phyloP scores from a whole-genome alignment of 2,113 vertebrate species.

The Gobio gobio region DNA sequence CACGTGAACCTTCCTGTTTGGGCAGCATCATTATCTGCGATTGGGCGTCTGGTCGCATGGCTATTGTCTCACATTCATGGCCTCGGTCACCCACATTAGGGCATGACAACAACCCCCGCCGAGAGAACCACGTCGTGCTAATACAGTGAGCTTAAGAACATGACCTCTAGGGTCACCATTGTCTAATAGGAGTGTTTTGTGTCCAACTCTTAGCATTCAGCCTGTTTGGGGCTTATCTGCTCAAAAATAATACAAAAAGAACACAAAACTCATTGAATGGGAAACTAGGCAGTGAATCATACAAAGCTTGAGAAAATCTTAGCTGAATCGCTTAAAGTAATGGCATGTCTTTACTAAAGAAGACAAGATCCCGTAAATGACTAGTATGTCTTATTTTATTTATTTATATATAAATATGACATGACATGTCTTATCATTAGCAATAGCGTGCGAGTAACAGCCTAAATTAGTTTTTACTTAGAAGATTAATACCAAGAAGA shows the following conservation, averaged over 20 bases:
- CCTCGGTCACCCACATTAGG: conserved; percentile 56
- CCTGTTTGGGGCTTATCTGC: conserved; percentile 13
- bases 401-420: no score
- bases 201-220: conserved; percentile 11
- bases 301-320: conserved; percentile 6
- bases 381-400: background rate
- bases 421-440: no score
- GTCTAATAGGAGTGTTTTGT: conserved; percentile 48
- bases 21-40: conserved; percentile 63
- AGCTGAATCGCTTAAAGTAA: background rate
- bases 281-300: background rate
- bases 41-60: conserved; percentile 59
- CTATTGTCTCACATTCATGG: conserved; percentile 66
- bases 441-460: no score
- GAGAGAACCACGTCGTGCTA: background rate
- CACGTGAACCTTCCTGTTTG: conserved; percentile 64
- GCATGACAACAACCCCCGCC: conserved; percentile 48
- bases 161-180: conserved; percentile 54
- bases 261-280: conserved; percentile 18
- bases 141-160: conserved; percentile 34
- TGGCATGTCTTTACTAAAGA: background rate
- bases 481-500: no score
- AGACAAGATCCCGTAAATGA: background rate
- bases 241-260: conserved; percentile 40
- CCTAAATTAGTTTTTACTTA: no score